Percentiles rank a stretch among this genome's conserved stretches.
These are phyloP conservation scores for Nephrotoma appendiculata DNA, from an alignment of 2,888 invertebrate genomes.

Conservation along the genomic window DNA sequence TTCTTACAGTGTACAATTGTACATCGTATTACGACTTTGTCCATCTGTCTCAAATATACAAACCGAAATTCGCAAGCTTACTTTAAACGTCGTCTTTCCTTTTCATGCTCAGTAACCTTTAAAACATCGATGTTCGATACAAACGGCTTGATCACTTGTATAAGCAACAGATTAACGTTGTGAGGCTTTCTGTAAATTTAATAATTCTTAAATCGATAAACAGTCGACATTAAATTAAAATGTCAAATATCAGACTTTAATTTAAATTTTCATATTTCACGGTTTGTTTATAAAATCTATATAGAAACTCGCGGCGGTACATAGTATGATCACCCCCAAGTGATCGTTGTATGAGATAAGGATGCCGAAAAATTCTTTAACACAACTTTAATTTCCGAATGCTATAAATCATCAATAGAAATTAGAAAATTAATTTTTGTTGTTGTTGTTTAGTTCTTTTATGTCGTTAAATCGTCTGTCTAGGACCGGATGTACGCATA, in stretches of 20 bases:
- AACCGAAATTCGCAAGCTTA: too few relatives aligned
- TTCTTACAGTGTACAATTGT: too few relatives aligned
- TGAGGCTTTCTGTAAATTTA: too few relatives aligned
- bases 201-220: too few relatives aligned
- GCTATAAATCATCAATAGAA: background rate
- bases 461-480: background rate
- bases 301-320: background rate
- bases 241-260: background rate
- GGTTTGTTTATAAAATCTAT: background rate
- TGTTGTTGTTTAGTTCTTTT: background rate
- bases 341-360: background rate
- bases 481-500: background rate
- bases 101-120: too few relatives aligned
- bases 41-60: too few relatives aligned
- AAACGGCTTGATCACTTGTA: too few relatives aligned
- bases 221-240: background rate
- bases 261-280: background rate
- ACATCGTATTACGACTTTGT: too few relatives aligned
- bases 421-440: background rate
- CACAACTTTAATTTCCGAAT: background rate
- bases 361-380: background rate
- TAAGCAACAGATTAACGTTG: too few relatives aligned
- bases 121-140: too few relatives aligned
- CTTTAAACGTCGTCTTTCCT: too few relatives aligned
- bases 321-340: background rate